phyloP scores from a whole-genome alignment of 2,888 invertebrate species.

The Mythimna impura region DNA sequence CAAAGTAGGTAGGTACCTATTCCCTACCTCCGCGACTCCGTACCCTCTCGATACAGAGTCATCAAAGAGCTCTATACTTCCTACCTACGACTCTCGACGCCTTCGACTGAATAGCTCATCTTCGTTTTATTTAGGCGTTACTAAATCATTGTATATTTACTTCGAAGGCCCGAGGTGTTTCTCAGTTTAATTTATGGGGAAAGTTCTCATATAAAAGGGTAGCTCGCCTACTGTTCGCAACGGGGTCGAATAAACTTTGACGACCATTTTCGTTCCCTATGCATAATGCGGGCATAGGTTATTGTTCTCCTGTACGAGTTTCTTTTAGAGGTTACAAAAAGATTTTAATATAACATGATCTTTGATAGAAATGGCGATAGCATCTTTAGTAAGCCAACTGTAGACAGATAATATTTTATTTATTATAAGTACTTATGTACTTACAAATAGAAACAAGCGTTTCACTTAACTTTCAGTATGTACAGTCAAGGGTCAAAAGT shows the following conservation, averaged over 20 bases:
- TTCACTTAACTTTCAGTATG: too few relatives aligned
- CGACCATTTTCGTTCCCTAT: constrained; percentile 66
- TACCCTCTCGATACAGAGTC: constrained; percentile 10
- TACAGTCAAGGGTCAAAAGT: too few relatives aligned
- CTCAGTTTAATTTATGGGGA: constrained; percentile 73
- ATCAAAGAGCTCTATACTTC: constrained; percentile 11
- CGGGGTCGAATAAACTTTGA: constrained; percentile 67
- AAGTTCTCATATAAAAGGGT: constrained; percentile 76
- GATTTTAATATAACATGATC: constrained; percentile 1
- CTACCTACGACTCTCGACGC: constrained; percentile 26
- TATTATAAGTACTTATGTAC: too few relatives aligned
- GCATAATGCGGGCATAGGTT: constrained; percentile 56
- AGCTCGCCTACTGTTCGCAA: constrained; percentile 66
- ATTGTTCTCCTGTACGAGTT: constrained; percentile 43
- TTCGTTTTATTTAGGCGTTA: constrained; percentile 61
- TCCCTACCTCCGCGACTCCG: not conserved
- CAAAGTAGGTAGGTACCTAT: not conserved
- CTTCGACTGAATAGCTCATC: constrained; percentile 53
- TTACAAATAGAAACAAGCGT: too few relatives aligned
- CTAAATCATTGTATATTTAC: constrained; percentile 65
- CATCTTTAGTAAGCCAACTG: too few relatives aligned
- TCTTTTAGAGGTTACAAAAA: constrained; percentile 9
- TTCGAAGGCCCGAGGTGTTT: constrained; percentile 64
- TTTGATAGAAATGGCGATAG: not conserved
- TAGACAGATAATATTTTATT: too few relatives aligned